Evolutionary conservation across 2,888 invertebrate genomes (phyloP), one percentile per base, ranked within the genome.

Genomic region (Sicus ferrugineus): DNA sequence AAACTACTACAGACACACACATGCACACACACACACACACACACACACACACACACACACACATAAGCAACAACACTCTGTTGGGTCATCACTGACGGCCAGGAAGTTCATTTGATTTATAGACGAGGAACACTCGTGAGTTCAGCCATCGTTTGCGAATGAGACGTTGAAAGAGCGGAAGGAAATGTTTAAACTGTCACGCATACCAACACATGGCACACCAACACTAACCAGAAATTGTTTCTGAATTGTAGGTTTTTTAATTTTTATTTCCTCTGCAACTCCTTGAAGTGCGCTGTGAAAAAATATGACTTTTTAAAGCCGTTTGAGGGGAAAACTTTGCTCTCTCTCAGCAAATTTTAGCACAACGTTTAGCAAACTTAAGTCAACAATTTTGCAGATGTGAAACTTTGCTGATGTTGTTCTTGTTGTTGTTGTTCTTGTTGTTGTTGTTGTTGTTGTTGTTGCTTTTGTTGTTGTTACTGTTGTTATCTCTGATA

Each of bases 341-440:
- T n/a, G n/a, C n/a, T n/a, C n/a, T n/a, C n/a, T n/a, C n/a, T n/a
- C n/a, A n/a, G n/a, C n/a, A n/a, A n/a, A n/a, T n/a, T n/a, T n/a
- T n/a, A n/a, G n/a, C n/a, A n/a, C n/a, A n/a, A n/a, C n/a, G n/a
- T n/a, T n/a, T n/a, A n/a, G n/a, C n/a, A n/a, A n/a, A n/a, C n/a
- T n/a, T n/a, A n/a, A n/a, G n/a, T n/a, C n/a, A n/a, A 4, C 46
- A 46, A 46, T 19, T n/a, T n/a, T 19, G 14, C 46, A n/a, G 19
- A 46, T 46, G 14, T 46, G 46, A 46, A 19, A n/a, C 2, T 3
- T 28, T 7, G 54, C 16, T 54, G 54, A 67, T 56, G 67, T 70
- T 58, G 48, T 50, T 71, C 69, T 72, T 72, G 72, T 69, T 72
- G 67, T 68, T 34, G 68, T 56, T 46, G 38, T 67, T n/a, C 61